Base-by-base conservation (phyloP, 2,113 vertebrate species). In the Chaenogobius annularis region DNA sequence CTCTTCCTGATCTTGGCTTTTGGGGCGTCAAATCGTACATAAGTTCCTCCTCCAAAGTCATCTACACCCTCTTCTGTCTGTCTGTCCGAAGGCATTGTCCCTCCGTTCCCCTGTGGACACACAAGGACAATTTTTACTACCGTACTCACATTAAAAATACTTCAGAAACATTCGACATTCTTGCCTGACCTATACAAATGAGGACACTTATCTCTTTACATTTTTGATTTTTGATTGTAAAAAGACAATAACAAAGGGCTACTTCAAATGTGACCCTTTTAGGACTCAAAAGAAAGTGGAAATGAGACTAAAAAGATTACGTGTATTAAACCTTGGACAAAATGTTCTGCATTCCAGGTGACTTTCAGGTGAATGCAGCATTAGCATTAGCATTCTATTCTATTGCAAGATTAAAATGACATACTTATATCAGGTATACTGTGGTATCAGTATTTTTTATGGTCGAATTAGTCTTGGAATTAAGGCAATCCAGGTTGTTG, bases 21-120 rank as follows among this genome's bases (percentile, higher is more conserved):
- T 0, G 96, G 96, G 50, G 95, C 92, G 0, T 97, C 97, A 0
- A 98, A 99, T 48, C 96, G 92, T 67, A 96, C 87, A 20, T 99
- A 99, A 56, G 93, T 93, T 0, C 94, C 87, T 1, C 94, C 88
- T 0, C 88, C 80, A 72, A 94, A 79, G 20, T 94, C 90, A 6
- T 96, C 94, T 0, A 85, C 79, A 2, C 83, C 85, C 0, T 93
- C 94, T 72, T 95, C 95, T 81, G 93, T 88, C 19, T n/a, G 50
- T 54, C 50, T 54, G 2, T 46, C 77, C 0, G 92, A 84, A 3
- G 92, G 88, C 1, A 74, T 89, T 7, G 52, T 68, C 0, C 78
- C 89, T 6, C 79, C 92, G 9, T 94, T 95, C 50, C 96, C 96
- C 96, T 97, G 62, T 46, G 64, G 48, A 67, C 63, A 80, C 10